phyloP scores from a whole-genome alignment of 2,113 vertebrate species.

The Neodon shergylaensis region DNA sequence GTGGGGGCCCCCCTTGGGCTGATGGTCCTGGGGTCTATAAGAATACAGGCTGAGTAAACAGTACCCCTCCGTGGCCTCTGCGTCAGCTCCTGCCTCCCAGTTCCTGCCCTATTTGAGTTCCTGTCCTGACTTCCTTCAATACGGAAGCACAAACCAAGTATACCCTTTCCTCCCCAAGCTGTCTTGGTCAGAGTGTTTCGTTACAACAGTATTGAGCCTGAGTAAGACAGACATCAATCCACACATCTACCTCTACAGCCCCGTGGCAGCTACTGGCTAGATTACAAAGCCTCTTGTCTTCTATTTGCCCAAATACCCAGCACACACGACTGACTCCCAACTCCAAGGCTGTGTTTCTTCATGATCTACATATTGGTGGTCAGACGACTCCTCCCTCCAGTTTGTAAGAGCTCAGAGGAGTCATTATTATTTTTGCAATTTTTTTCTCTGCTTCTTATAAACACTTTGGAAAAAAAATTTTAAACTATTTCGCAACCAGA shows the following conservation, averaged over 20 bases:
- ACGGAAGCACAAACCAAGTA: not conserved
- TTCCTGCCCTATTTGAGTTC: not conserved
- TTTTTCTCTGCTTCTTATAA: not conserved
- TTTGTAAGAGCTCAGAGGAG: not conserved
- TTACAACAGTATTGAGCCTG: not conserved
- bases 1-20: not conserved
- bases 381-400: not conserved
- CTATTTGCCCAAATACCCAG: not conserved
- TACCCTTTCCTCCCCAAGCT: not conserved
- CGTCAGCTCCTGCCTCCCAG: not conserved
- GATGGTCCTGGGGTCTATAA: not conserved
- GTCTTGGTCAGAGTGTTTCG: not conserved
- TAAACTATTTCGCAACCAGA: not conserved
- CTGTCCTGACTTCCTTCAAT: not conserved
- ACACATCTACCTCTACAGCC: not conserved
- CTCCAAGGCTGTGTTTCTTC: not conserved
- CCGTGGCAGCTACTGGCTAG: too few species aligned
- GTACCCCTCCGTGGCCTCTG: not conserved
- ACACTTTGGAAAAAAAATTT: not conserved
- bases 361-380: not conserved
- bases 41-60: not conserved
- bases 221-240: too few species aligned
- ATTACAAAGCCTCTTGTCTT: not conserved
- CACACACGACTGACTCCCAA: accelerated
- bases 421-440: not conserved